Percentiles rank a stretch among this genome's conserved stretches.
Conservation (phyloP, 2,888 invertebrate species). For the Scaptomyza reducta region DNA sequence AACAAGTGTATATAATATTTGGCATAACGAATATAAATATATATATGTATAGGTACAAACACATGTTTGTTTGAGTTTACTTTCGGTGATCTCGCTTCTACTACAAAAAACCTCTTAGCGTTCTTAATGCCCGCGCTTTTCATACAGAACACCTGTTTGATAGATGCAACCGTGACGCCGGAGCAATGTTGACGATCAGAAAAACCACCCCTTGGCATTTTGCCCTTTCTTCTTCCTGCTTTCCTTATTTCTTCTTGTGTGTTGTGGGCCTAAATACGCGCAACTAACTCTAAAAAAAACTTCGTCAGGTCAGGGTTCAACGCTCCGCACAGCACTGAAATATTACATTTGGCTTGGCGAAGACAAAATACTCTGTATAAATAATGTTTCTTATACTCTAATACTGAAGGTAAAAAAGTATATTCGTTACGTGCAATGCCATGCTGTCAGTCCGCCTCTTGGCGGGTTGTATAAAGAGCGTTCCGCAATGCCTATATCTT, state of each 20-base stretch:
- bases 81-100: slow-evolving; percentile 46
- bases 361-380: slow-evolving; percentile 1
- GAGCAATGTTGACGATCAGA: slow-evolving; percentile 32
- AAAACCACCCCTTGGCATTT: slow-evolving; percentile 60
- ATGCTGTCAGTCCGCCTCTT: not conserved
- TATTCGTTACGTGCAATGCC: not conserved
- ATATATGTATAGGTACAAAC: not conserved
- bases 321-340: slow-evolving; percentile 34
- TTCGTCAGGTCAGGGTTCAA: slow-evolving; percentile 42
- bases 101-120: slow-evolving; percentile 36
- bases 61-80: slow-evolving; percentile 14
- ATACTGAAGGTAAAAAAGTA: not conserved
- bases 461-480: too few species aligned
- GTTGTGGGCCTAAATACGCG: slow-evolving; percentile 20
- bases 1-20: too few species aligned
- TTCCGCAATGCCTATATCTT: not conserved
- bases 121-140: slow-evolving; percentile 50
- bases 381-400: not conserved
- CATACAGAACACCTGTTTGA: slow-evolving; percentile 65
- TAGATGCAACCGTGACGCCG: slow-evolving; percentile 51
- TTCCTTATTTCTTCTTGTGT: slow-evolving; percentile 11
- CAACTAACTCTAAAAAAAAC: slow-evolving; percentile 15
- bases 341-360: not conserved
- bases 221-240: slow-evolving; percentile 16
- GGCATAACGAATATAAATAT: not conserved